A percentile compares a stretch with the other conserved stretches of the same genome.
These are phyloP conservation scores for Acholoe squamosa DNA, from an alignment of 2,888 invertebrate genomes.

Conservation along the genomic window DNA sequence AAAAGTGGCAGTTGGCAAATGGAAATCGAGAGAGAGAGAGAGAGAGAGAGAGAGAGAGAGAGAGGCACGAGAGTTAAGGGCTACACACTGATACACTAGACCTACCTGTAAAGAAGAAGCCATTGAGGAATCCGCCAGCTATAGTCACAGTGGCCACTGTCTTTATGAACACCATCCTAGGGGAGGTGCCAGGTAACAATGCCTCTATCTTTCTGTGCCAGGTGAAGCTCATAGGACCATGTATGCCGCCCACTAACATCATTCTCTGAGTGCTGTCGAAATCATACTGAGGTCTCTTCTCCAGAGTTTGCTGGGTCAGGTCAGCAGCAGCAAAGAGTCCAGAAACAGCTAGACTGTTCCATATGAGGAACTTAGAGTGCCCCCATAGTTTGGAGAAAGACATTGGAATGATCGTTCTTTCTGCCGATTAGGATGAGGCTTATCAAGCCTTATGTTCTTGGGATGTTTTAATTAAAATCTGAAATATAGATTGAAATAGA, in stretches of 20 bases:
- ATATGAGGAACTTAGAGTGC: neutral
- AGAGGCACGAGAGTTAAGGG: too few relatives aligned
- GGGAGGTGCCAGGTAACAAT: neutral
- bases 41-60: too few relatives aligned
- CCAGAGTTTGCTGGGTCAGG: slow-evolving; percentile 4
- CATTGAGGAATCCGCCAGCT: slow-evolving; percentile 1
- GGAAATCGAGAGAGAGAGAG: too few relatives aligned
- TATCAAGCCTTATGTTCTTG: too few relatives aligned
- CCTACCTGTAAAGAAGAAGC: slow-evolving; percentile 3
- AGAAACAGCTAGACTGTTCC: neutral
- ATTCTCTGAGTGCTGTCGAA: neutral
- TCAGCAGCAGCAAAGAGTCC: neutral
- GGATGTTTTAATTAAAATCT: too few relatives aligned
- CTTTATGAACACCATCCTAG: neutral
- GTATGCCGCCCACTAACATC: neutral
- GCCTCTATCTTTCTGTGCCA: neutral
- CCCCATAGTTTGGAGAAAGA: neutral
- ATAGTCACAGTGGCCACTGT: neutral
- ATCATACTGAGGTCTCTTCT: neutral
- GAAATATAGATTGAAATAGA: too few relatives aligned
- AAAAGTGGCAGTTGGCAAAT: too few relatives aligned
- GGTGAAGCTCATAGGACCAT: neutral
- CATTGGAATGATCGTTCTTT: neutral
- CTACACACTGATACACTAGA: neutral
- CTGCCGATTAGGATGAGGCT: too few relatives aligned